Base-by-base conservation (phyloP, 2,888 invertebrate species). In the Xylocampa areola region DNA sequence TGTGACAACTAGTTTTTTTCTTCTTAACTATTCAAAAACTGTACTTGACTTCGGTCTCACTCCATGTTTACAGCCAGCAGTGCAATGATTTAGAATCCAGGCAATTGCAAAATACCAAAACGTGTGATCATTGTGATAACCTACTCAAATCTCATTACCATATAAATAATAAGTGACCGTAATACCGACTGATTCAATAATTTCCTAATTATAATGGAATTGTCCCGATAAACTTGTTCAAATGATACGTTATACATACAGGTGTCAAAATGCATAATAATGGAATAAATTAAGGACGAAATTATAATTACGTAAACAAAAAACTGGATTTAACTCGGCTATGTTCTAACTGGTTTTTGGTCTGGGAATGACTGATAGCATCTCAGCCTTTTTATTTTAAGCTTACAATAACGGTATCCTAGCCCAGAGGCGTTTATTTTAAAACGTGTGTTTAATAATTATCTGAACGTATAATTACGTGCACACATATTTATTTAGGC, bases 301-400 rank as follows among this genome's bases (percentile, higher is more conserved):
- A 49, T 51, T 36, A 32, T 3, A 30, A 53, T 61, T 27, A 40
- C 14, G 39, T 32, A 40, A 7, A 30, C 60, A 19, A 51, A 47
- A 61, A 68, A 63, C 63, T 53, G 37, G 54, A 54, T 6, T 30
- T 27, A 69, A 54, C 54, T 55, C 47, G 58, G 50, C 17, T 55
- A 35, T 16, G 52, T 50, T 61, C 6, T 0, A 8, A 55, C 68
- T 35, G 35, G 58, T 58, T 68, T 54, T 40, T 11, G 21, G 14
- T 44, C 50, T 48, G 55, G 33, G 51, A 69, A 50, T 58, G 23
- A 37, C 27, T 39, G 45, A 57, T 57, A 32, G 8, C 10, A 41
- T 52, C 13, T 33, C 11, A 10, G 13, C 25, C 11, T 48, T 50
- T 47, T 43, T 50, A 27, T 44, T 39, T 16, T 1, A 54, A 11